Percentiles rank a stretch among this genome's conserved stretches.
Evolutionary conservation across 2,113 vertebrate species (phyloP).

Genomic region (Miniopterus natalensis): DNA sequence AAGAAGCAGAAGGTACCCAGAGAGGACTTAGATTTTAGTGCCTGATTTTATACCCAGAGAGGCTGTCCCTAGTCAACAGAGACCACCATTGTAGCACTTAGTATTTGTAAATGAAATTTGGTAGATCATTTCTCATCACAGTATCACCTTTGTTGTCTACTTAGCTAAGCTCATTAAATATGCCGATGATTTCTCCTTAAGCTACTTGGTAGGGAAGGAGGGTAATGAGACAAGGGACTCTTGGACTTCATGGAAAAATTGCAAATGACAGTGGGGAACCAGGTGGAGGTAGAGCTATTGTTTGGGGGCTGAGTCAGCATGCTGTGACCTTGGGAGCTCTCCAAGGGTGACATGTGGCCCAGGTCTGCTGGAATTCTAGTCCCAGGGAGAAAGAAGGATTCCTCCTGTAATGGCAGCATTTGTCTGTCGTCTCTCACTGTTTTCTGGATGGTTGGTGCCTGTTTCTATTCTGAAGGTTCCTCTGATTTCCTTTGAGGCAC

Average conservation of each 20-base stretch:
- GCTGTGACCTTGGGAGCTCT: neutral
- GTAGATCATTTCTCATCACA: neutral
- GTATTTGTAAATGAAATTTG: neutral
- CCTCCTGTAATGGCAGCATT: neutral
- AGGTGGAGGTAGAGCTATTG: neutral
- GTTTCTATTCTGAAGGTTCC: neutral
- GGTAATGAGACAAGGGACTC: neutral
- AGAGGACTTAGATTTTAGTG: neutral
- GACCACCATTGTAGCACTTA: neutral
- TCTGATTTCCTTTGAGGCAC: neutral
- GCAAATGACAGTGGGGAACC: neutral
- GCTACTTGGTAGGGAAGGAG: neutral
- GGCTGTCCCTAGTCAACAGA: neutral
- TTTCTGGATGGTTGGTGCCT: neutral
- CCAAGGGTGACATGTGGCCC: accelerated
- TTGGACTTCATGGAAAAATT: neutral
- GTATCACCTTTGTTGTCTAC: neutral
- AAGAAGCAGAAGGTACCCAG: neutral
- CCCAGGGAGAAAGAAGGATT: neutral
- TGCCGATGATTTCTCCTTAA: neutral
- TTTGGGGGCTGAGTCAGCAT: neutral
- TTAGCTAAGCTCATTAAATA: neutral
- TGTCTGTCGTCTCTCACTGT: neutral
- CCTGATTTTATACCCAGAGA: neutral
- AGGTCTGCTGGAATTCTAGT: neutral